A percentile compares a stretch with the other conserved stretches of the same genome.
These are phyloP conservation scores for Candoia aspera DNA, from an alignment of 2,113 vertebrate species.

Conservation along the genomic window DNA sequence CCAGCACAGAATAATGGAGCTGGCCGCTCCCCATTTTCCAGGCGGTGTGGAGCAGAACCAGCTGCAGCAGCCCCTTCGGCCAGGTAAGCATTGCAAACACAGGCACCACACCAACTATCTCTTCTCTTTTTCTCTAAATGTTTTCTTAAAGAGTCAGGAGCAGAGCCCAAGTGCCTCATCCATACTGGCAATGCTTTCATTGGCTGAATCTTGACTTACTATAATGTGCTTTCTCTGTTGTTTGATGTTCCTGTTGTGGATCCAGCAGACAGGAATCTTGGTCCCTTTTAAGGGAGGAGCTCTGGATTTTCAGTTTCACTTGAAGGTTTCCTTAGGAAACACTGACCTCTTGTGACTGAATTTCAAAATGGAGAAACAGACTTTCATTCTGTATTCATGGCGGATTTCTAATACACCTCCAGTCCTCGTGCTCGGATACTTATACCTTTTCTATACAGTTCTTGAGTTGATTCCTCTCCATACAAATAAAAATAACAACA, in stretches of 20 bases:
- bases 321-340: neutral
- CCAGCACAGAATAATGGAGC: too few relatives aligned
- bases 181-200: neutral
- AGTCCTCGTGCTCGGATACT: neutral
- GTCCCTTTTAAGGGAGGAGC: neutral
- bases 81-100: constrained; percentile 44
- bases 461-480: neutral
- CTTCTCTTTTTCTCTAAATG: neutral
- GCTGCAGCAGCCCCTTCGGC: neutral
- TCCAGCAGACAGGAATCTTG: neutral
- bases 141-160: neutral
- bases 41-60: neutral
- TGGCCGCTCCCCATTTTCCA: neutral
- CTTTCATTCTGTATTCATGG: neutral
- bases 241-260: neutral
- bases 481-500: neutral
- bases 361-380: neutral
- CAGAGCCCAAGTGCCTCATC: neutral
- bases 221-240: neutral
- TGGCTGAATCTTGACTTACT: neutral
- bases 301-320: neutral
- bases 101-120: neutral
- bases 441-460: neutral
- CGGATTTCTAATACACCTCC: neutral
- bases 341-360: neutral